Evolutionary conservation across 2,113 vertebrate species (phyloP), one percentile per base, ranked within the genome.

Genomic region (Nothocercus nigrocapillus): DNA sequence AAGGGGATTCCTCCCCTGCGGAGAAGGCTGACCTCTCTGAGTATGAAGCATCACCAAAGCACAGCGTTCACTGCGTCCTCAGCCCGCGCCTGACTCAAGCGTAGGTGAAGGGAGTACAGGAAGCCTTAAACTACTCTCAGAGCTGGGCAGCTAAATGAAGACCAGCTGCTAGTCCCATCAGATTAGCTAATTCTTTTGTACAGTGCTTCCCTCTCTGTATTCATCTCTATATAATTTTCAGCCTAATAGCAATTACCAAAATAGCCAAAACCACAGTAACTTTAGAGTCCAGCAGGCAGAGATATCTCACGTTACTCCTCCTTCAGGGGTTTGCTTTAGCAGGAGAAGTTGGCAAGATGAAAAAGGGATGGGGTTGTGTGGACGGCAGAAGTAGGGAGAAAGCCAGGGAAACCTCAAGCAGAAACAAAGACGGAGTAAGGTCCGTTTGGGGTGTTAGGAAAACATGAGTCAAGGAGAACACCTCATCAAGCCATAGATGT

Each of bases 91-190:
- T 61, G 34, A 30, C 40, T 82, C 34, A 40, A 45, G 73, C 11
- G 4, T 13, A 70, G 73, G 68, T 18, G 61, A 59, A 70, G 59
- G 62, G 40, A 73, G 42, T 40, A n/a, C 28, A 74, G 64, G 85
- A 92, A 81, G 47, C 38, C n/a, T 20, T 49, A 54, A 27, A 2
- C 62, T 66, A 66, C 8, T 30, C 36, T 51, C 36, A 54, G 68
- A 89, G 47, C 49, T 80, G 62, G 56, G 70, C 34, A 64, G 53
- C 89, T 93, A 85, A 94, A 92, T 5, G 13, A 79, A 70, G 67
- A 95, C 58, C 91, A 97, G 88, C 94, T 97, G 96, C 84, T 96
- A 72, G 89, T 36, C 32, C 93, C 77, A 96, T 97, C 70, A 89
- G 88, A 91, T 93, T 91, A 96, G 64, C 66, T 96, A 94, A 94